Evolutionary conservation across 2,113 vertebrate genomes (phyloP), one percentile per base, ranked within the genome.

Genomic region (Donacobius atricapilla): DNA sequence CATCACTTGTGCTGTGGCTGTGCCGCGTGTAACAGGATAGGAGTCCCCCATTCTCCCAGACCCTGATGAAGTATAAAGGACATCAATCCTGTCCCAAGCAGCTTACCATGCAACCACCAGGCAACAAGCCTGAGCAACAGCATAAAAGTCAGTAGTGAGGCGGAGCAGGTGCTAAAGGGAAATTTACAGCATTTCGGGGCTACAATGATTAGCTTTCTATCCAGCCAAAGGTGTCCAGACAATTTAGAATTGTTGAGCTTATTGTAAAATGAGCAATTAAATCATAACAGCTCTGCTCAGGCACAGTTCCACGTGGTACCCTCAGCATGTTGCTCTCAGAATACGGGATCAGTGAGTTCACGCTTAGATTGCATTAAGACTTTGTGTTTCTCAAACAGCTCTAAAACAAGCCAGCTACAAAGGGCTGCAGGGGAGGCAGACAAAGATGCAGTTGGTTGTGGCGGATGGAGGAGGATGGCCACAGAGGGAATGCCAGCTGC

Each of bases 231-330:
- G 42, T 65, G 37, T n/a, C 51, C 1, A 0, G 64, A 40, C 8
- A 40, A 66, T 58, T 77, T 66, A 44, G 33, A 87, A 90, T 47
- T 83, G 42, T 69, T 71, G 22, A 92, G 40, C 5, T 83, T 90
- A n/a, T 51, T 77, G 60, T 66, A 78, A 94, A 96, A 69, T 7
- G 25, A 83, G 35, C 35, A 61, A 83, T 57, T 90, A 86, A 90
- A 94, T 42, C 13, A 31, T 56, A 92, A 78, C 50, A 77, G 13
- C n/a, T 70, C 39, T 77, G n/a, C 64, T 90, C 44, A 70, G 54
- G 18, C 64, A 63, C 1, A 0, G 37, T 57, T 83, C 35, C 30
- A 28, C 1, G 0, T 11, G 19, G 54, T 66, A 9, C 11, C 24
- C 39, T 50, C 22, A 33, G 39, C 68, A 54, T 2, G 6, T n/a